phyloP scores from a whole-genome alignment of 2,888 invertebrate species.

The Protonemura montana region DNA sequence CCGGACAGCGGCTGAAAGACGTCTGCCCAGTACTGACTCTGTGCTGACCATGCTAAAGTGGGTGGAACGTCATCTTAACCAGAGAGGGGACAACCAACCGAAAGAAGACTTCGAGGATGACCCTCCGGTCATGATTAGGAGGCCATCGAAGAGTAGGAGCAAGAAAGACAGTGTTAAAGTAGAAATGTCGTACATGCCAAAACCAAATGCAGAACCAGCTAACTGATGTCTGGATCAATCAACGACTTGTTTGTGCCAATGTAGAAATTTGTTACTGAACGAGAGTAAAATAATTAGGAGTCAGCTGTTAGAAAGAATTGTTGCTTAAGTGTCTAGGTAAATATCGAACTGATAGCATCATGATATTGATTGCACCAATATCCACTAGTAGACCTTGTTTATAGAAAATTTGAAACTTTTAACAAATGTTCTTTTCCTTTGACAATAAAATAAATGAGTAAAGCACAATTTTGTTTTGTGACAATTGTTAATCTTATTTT shows the following conservation, averaged over 20 bases:
- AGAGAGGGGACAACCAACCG: conserved; percentile 69
- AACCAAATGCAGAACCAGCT: conserved; percentile 18
- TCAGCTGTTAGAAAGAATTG: neutral
- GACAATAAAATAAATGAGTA: neutral
- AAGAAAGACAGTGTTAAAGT: conserved; percentile 41
- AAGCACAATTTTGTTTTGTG: neutral
- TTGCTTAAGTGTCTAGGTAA: neutral
- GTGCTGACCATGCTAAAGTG: conserved; percentile 89
- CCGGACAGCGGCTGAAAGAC: conserved; percentile 85
- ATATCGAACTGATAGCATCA: neutral
- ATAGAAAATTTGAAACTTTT: neutral
- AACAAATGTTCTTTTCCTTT: neutral
- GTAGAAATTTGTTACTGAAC: neutral
- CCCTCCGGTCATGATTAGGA: conserved; percentile 21
- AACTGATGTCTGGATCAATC: neutral
- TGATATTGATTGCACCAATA: neutral
- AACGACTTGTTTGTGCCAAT: neutral
- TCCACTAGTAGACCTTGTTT: neutral
- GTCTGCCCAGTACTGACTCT: conserved; percentile 87
- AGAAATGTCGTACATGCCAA: conserved; percentile 42
- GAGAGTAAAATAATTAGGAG: neutral
- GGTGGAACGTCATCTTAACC: conserved; percentile 85
- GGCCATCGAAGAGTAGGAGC: conserved; percentile 34
- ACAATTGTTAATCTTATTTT: too few species aligned
- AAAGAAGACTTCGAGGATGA: conserved; percentile 35